Base-by-base conservation (phyloP, 2,113 vertebrate genomes). In the Archocentrus centrarchus region DNA sequence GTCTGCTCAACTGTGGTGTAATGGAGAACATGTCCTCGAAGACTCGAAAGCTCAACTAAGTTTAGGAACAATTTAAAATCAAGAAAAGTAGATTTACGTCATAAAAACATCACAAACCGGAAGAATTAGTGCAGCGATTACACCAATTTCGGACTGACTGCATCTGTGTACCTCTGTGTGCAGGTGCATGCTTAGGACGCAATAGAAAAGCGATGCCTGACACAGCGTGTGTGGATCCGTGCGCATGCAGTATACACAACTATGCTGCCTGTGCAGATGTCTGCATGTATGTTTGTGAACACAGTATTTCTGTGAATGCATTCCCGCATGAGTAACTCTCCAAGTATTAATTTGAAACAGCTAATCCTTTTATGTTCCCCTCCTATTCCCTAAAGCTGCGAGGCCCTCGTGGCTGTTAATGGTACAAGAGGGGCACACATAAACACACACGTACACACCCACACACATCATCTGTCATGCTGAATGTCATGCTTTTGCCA, bases 341-440 rank as follows among this genome's bases (percentile, higher is more conserved):
- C 81, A 85, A 82, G 81, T 90, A 90, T 88, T 88, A 77, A 91
- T 90, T 92, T 83, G 81, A 61, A 85, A 9, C 79, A 79, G 82
- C 80, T 90, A 90, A 90, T 88, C 91, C 88, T 85, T 91, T 88
- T 86, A 82, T 53, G 85, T 84, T 86, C 61, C 80, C 85, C 82
- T 91, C 90, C 85, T 85, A 81, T 84, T 87, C 82, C 76, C 76
- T 32, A 24, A 83, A 10, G 77, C 77, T 85, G 79, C 75, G 47
- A 88, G 84, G 81, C 75, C 82, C 75, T 79, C 64, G 20, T 81
- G 83, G 59, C 86, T 85, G 85, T 76, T 75, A 63, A 77, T 63
- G 55, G 66, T 70, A 24, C 55, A 77, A 17, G 41, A 53, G 44
- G 41, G 24, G 64, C 41, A 20, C 66, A 53, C 66, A 32, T 50